Evolutionary conservation across 2,113 vertebrate species (phyloP).

Genomic region (Cryptomyrus ogoouensis): DNA sequence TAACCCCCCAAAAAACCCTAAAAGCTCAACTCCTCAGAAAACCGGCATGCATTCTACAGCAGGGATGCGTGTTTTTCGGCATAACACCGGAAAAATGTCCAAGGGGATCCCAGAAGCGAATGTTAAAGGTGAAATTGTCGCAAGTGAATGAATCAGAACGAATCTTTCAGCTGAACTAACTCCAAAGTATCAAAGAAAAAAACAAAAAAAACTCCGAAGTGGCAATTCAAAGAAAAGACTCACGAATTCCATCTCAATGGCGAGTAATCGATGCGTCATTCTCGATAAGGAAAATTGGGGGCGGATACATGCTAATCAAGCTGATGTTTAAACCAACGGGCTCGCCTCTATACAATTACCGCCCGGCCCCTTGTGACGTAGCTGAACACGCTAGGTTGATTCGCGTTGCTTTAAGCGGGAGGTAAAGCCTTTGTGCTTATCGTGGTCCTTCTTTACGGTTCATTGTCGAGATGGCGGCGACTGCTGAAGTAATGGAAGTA

Average conservation of each 20-base stretch:
- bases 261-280: not conserved
- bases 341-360: too few relatives aligned
- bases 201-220: not conserved
- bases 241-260: not conserved
- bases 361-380: not conserved
- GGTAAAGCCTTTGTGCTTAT: not conserved
- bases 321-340: not conserved
- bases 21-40: too few relatives aligned
- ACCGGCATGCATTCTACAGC: too few relatives aligned
- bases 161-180: not conserved
- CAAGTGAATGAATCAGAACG: not conserved
- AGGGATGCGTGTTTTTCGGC: too few relatives aligned
- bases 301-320: not conserved
- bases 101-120: not conserved
- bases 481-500: constrained; percentile 63
- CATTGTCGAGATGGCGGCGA: constrained; percentile 59
- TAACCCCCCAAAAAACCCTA: too few relatives aligned
- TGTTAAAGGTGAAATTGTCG: not conserved
- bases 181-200: not conserved
- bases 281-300: not conserved
- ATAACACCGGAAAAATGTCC: not conserved
- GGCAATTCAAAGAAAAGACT: not conserved
- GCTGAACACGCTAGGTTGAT: not conserved
- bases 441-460: not conserved
- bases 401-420: not conserved